Base-by-base conservation (phyloP, 2,888 invertebrate species). In the Acanthoscelides obtectus region DNA sequence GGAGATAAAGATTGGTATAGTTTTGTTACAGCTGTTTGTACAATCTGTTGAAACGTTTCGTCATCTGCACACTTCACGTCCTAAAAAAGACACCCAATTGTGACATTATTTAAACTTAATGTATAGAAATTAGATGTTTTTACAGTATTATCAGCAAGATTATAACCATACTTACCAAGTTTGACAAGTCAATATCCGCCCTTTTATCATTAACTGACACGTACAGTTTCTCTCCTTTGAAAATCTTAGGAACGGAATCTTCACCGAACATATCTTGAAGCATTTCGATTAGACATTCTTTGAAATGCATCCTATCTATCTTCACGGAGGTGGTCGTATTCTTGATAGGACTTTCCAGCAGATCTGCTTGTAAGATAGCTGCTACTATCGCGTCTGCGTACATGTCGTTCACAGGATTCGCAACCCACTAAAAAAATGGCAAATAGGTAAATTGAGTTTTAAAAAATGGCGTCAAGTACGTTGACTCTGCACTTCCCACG, bases 331-430 rank as follows among this genome's bases (percentile, higher is more conserved):
- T 88, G 0, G 89, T 86, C 21, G 90, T 84, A 70, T 89, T 88
- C 79, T 91, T 91, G 0, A 90, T 88, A 25, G 89, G 88, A 0
- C 88, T 87, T 69, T 91, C 91, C 69, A 91, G 87, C 77, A 90
- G 84, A 82, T 94, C 94, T 0, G 96, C 95, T 84, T 95, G 93
- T 79, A 99, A 88, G 64, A 98, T 88, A 66, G 94, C 96, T 0
- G 95, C 94, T 71, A 98, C 88, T 25, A 97, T 93, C 25, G 98
- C 94, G 87, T 99, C 99, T 25, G 99, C 98, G 86, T 94, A 99
- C 97, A 99, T 98, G 86, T 99, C 99, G 82, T 96, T 94, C 67
- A 98, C 93, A 0, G 99, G 98, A 82, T 94, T 95, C 6, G 98
- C 96, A 67, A 92, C 88, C 99, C 99, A 99, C 90, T 94, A 86